A percentile compares a stretch with the other conserved stretches of the same genome.
These are phyloP conservation scores for Dermolepida albohirtum DNA, from an alignment of 2,888 invertebrate species.

Conservation along the genomic window DNA sequence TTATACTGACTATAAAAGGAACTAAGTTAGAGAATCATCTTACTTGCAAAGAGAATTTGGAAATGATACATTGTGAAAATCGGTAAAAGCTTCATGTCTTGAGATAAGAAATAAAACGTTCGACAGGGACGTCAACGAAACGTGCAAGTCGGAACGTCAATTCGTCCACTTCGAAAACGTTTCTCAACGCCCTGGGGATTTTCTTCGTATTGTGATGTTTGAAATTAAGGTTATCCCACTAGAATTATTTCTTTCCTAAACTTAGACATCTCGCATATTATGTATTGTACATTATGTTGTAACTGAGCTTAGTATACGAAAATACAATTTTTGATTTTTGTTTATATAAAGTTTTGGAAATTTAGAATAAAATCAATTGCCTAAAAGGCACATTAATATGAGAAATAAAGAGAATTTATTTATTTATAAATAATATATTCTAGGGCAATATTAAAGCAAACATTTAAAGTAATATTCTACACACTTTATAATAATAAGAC, in stretches of 20 bases:
- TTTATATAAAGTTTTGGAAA: too few species aligned
- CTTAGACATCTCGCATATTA: background rate
- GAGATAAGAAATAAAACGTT: slow-evolving; percentile 5
- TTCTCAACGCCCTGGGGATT: background rate
- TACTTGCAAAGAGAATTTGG: background rate
- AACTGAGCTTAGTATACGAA: too few species aligned
- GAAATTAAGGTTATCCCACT: slow-evolving; percentile 4
- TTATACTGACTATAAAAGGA: too few species aligned
- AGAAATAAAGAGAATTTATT: too few species aligned
- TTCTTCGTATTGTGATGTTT: background rate
- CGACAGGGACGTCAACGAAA: slow-evolving; percentile 1
- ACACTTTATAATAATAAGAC: too few species aligned
- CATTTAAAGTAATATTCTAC: too few species aligned
- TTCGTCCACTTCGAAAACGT: slow-evolving; percentile 10
- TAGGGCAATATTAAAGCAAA: too few species aligned
- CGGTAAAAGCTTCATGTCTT: background rate
- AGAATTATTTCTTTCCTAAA: slow-evolving; percentile 1
- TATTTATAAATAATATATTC: too few species aligned
- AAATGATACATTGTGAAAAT: background rate
- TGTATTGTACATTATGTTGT: background rate
- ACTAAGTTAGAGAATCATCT: too few species aligned
- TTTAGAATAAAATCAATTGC: too few species aligned
- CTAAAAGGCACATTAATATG: too few species aligned
- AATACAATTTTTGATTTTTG: too few species aligned
- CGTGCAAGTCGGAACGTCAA: slow-evolving; percentile 7